Conservation (phyloP, 2,797 vertebrate species). For the Chromobotia macracanthus region DNA sequence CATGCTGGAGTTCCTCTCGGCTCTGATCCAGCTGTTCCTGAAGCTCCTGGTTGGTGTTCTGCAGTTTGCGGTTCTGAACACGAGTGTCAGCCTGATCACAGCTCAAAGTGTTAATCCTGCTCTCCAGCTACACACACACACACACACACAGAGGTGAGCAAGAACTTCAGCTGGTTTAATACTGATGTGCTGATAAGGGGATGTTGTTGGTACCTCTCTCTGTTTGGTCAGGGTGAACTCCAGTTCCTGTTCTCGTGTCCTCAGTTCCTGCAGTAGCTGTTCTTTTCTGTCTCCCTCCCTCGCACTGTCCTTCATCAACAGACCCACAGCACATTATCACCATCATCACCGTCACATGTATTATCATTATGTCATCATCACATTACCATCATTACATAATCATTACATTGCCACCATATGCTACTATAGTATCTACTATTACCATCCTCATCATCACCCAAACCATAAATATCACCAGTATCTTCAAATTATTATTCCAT, state of each 20-base stretch:
- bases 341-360: neutral
- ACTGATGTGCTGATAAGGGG: neutral
- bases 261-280: slow-evolving; percentile 83
- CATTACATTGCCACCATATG: neutral
- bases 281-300: slow-evolving; percentile 77
- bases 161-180: neutral
- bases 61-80: slow-evolving; percentile 84
- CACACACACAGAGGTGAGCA: neutral
- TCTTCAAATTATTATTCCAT: no score
- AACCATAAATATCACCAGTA: no score
- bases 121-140: slow-evolving; percentile 79
- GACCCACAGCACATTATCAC: slow-evolving; percentile 8
- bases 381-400: neutral
- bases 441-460: no score
- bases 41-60: slow-evolving; percentile 79
- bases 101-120: slow-evolving; percentile 77
- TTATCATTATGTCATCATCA: slow-evolving; percentile 14
- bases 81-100: slow-evolving; percentile 80
- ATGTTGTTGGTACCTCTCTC: slow-evolving; percentile 79
- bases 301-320: slow-evolving; percentile 78
- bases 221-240: slow-evolving; percentile 81
- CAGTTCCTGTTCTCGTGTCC: slow-evolving; percentile 85
- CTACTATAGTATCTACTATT: neutral
- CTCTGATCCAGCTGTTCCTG: slow-evolving; percentile 85
- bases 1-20: slow-evolving; percentile 81